A percentile compares a stretch with the other conserved stretches of the same genome.
phyloP scores from a whole-genome alignment of 2,797 vertebrate species.

The Pseudocheirus occidentalis region DNA sequence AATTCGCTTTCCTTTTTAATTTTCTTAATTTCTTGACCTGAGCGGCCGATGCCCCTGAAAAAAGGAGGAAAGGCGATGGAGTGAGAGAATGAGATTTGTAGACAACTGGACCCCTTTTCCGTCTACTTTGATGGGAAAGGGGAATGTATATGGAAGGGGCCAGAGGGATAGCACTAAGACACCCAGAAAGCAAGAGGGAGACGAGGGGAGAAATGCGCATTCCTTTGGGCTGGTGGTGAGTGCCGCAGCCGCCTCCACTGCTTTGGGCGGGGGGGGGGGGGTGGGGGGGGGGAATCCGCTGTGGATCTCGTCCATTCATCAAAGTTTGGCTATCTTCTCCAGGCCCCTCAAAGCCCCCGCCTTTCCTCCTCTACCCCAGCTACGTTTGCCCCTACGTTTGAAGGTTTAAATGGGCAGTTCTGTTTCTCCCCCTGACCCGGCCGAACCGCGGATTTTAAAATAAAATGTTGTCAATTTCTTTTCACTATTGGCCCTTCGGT shows the following conservation, averaged over 20 bases:
- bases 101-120: neutral
- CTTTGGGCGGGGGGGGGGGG: neutral
- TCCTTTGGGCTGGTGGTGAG: accelerated
- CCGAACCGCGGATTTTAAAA: conserved; percentile 81
- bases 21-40: neutral
- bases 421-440: conserved; percentile 76
- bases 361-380: neutral
- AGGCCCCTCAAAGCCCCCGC: neutral
- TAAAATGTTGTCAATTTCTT: conserved; percentile 70
- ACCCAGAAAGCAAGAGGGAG: neutral
- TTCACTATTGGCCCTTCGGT: conserved; percentile 85
- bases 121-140: conserved; percentile 13
- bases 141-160: neutral
- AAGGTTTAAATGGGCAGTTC: conserved; percentile 20
- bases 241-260: neutral
- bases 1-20: neutral
- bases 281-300: neutral
- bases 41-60: neutral
- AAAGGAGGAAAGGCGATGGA: neutral
- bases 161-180: neutral
- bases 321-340: conserved; percentile 30
- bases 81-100: neutral
- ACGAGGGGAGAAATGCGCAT: neutral
- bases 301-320: neutral
- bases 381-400: neutral